phyloP scores from a whole-genome alignment of 2,797 vertebrate species.

The Acipenser oxyrinchus region DNA sequence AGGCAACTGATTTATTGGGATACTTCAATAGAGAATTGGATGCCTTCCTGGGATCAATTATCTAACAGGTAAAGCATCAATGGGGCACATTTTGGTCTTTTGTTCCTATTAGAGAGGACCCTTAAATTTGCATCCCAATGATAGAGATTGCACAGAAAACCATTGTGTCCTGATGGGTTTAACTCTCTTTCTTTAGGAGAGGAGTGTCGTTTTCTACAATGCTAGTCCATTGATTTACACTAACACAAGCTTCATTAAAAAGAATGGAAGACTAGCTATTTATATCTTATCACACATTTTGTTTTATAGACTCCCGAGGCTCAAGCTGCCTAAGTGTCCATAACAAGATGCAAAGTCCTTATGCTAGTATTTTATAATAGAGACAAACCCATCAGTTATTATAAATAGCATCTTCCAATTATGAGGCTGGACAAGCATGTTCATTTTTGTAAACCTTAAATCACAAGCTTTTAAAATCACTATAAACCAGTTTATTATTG shows the following conservation, averaged over 20 bases:
- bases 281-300: conserved; percentile 9
- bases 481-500: conserved; percentile 48
- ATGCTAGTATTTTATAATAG: conserved; percentile 51
- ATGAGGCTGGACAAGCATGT: conserved; percentile 54
- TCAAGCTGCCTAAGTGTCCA: conserved; percentile 56
- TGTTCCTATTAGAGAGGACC: not conserved
- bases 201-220: not conserved
- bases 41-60: too few relatives aligned
- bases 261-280: not conserved
- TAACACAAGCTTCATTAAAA: not conserved
- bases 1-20: too few relatives aligned
- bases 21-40: too few relatives aligned
- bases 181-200: too few relatives aligned
- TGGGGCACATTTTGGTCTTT: too few relatives aligned
- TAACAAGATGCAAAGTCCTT: conserved; percentile 56
- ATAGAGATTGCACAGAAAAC: not conserved
- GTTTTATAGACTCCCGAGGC: conserved; percentile 23
- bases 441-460: conserved; percentile 60
- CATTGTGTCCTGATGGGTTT: not conserved
- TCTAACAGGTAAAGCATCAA: too few relatives aligned
- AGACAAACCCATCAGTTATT: conserved; percentile 66
- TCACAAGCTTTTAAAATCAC: conserved; percentile 53
- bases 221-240: not conserved
- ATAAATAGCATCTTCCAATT: conserved; percentile 69
- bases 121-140: not conserved